Percentiles rank a stretch among this genome's conserved stretches.
Conservation (phyloP, 2,797 vertebrate species). For the Muraenolepis orangiensis region DNA sequence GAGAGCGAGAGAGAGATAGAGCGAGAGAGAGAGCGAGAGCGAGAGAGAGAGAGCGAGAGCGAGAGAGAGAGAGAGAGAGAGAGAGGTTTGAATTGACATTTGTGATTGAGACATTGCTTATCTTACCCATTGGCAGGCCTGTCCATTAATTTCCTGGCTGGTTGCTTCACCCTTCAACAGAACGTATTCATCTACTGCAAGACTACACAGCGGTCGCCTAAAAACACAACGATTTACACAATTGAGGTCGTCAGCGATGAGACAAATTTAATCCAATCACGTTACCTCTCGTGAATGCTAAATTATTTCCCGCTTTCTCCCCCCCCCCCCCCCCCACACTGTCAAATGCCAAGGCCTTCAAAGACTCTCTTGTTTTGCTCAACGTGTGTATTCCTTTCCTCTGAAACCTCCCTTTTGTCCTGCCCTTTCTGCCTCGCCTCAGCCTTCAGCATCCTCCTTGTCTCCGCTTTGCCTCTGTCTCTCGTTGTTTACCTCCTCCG, state of each 20-base stretch:
- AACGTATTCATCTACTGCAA: background rate
- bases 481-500: background rate
- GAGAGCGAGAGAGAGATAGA: background rate
- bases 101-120: background rate
- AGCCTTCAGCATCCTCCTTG: background rate
- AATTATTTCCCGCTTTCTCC: constrained; percentile 24
- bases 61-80: background rate
- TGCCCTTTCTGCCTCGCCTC: background rate
- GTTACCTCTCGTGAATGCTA: constrained; percentile 26
- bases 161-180: background rate
- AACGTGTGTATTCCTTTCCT: background rate
- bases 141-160: background rate
- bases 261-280: background rate
- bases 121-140: background rate
- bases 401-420: constrained; percentile 15
- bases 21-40: background rate
- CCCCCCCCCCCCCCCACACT: too few species aligned
- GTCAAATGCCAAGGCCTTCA: constrained; percentile 42
- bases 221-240: background rate
- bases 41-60: background rate
- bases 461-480: constrained; percentile 7
- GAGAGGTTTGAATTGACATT: background rate
- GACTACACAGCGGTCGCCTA: background rate
- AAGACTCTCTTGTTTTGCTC: constrained; percentile 44
- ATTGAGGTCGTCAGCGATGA: background rate